Evolutionary conservation across 2,797 vertebrate species (phyloP).

Genomic region (Diglossa cyanea): DNA sequence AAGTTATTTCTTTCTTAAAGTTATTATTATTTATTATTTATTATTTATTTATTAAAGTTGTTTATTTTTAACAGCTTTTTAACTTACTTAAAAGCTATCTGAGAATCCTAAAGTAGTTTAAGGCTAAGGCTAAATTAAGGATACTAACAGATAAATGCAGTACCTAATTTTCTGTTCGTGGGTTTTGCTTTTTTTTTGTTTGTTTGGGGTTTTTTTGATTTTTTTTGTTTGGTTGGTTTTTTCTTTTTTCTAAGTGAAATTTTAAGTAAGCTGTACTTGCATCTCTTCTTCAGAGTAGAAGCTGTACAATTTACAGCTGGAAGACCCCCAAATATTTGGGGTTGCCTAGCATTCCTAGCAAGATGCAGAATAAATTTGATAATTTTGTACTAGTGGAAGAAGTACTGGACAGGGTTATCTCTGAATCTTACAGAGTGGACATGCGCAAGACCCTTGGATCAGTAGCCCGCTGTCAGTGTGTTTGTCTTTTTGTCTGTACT

Average conservation of each 20-base stretch:
- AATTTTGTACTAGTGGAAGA: not conserved
- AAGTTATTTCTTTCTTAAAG: not conserved
- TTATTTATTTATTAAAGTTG: not conserved
- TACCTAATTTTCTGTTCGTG: not conserved
- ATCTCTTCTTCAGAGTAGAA: not conserved
- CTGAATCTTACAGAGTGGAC: not conserved
- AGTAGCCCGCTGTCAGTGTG: not conserved
- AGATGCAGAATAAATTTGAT: not conserved
- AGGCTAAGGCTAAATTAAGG: not conserved
- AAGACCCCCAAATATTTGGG: not conserved
- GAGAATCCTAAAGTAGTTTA: not conserved
- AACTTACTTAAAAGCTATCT: not conserved
- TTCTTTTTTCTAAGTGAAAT: not conserved
- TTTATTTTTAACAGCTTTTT: not conserved
- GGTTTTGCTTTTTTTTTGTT: not conserved
- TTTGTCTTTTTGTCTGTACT: not conserved
- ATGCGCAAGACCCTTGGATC: not conserved
- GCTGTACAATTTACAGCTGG: not conserved
- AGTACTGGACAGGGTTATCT: not conserved
- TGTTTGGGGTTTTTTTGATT: not conserved
- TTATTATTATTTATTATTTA: not conserved
- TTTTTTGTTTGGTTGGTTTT: not conserved
- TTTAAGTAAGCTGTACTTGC: not conserved
- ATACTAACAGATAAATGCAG: not conserved
- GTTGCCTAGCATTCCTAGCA: not conserved